A percentile compares a stretch with the other conserved stretches of the same genome.
Evolutionary conservation across 2,888 invertebrate genomes (phyloP).

Genomic region (Lomographa bimaculata): DNA sequence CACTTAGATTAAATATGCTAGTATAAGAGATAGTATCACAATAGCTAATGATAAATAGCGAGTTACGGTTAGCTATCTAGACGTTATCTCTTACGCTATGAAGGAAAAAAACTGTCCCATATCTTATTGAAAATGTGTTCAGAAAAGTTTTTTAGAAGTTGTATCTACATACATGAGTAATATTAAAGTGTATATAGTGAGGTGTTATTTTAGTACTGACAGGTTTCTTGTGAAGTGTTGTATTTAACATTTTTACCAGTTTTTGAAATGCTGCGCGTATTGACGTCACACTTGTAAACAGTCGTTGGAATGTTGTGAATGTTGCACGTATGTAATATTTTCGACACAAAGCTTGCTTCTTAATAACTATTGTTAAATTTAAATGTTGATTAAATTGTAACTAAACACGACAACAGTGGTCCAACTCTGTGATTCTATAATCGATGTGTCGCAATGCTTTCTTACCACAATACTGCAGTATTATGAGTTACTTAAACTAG

Average conservation of each 20-base stretch:
- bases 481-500: too few relatives aligned
- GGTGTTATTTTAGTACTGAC: constrained; percentile 45
- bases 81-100: constrained; percentile 6
- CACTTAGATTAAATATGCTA: constrained; percentile 40
- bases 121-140: constrained; percentile 81
- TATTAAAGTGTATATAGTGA: constrained; percentile 61
- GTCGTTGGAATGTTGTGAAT: not conserved
- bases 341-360: too few relatives aligned
- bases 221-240: constrained; percentile 41
- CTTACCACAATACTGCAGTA: too few relatives aligned
- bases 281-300: constrained; percentile 4
- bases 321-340: not conserved
- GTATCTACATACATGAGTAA: constrained; percentile 62
- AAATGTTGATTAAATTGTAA: too few relatives aligned
- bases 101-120: constrained; percentile 60
- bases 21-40: constrained; percentile 5
- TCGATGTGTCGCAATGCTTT: too few relatives aligned
- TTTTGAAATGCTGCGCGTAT: constrained; percentile 34
- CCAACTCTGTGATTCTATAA: too few relatives aligned
- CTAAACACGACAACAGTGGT: too few relatives aligned
- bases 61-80: not conserved
- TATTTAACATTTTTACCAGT: constrained; percentile 46
- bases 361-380: too few relatives aligned
- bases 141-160: constrained; percentile 72
- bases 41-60: not conserved